Conservation (phyloP, 2,888 invertebrate genomes). For the Miltochrista miniata region DNA sequence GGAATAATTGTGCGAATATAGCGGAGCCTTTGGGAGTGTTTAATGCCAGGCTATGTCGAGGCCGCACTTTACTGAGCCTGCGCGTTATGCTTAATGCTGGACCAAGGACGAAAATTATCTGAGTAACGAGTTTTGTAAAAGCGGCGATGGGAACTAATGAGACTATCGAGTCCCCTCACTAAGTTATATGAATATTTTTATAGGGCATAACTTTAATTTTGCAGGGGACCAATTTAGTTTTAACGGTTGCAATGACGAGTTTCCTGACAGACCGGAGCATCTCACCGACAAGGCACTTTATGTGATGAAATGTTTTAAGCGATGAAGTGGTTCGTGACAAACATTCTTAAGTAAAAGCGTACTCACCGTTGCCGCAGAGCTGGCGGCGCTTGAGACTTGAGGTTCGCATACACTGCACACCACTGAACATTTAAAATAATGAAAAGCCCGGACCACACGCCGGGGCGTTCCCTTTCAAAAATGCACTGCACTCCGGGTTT, state of each 20-base stretch:
- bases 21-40: slow-evolving; percentile 76
- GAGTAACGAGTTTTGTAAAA: slow-evolving; percentile 77
- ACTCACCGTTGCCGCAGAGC: slow-evolving; percentile 59
- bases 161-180: slow-evolving; percentile 70
- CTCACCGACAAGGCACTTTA: slow-evolving; percentile 42
- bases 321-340: no score
- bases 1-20: slow-evolving; percentile 80
- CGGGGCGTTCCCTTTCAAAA: slow-evolving; percentile 80
- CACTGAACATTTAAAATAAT: slow-evolving; percentile 82
- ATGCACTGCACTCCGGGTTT: slow-evolving; percentile 79
- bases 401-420: slow-evolving; percentile 66
- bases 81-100: slow-evolving; percentile 71
- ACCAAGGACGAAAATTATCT: slow-evolving; percentile 79
- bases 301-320: slow-evolving; percentile 50
- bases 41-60: slow-evolving; percentile 76
- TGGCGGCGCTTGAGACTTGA: slow-evolving; percentile 51
- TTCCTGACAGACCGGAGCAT: slow-evolving; percentile 22
- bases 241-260: slow-evolving; percentile 54
- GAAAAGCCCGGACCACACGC: slow-evolving; percentile 66
- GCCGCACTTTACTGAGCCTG: slow-evolving; percentile 65
- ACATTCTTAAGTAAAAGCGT: slow-evolving; percentile 42
- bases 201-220: slow-evolving; percentile 74
- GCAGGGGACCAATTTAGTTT: slow-evolving; percentile 67
- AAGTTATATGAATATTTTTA: slow-evolving; percentile 74
- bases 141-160: slow-evolving; percentile 77